Base-by-base conservation (phyloP, 37 sponge, comb jelly and placozoan genomes). In the Agelas oroides region DNA sequence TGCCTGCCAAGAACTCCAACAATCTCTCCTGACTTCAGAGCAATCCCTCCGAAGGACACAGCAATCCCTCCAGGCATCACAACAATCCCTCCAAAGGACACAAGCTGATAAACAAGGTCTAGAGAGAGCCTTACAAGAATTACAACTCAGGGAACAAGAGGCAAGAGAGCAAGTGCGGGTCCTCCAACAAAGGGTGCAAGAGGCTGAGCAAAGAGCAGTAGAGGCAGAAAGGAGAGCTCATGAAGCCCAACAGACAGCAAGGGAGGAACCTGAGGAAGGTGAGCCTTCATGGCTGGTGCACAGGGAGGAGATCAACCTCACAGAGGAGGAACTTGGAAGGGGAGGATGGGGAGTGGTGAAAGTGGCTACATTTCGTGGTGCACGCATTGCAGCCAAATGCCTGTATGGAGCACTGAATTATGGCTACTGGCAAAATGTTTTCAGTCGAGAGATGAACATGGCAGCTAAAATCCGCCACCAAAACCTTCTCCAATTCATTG, bases 371-470 rank as follows among this genome's bases (percentile, higher is more conserved):
- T 94, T 88, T 69, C 70, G 87, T 37, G 90, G 90, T 11, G 37
- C 70, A 31, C 31, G 39, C 0, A 88, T 90, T 54, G 94, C 94
- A 32, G 94, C 92, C 23, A 94, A 94, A 59, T 34, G 70, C 3
- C 54, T 94, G 20, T 75, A 90, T 59, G 60, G 77, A 25, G 27
- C 71, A 19, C 75, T 94, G 36, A 34, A 74, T 41, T 87, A 82
- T 33, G 41, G 60, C 21, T 65, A 84, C 63, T 70, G 87, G 41
- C 71, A 53, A 30, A 46, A 57, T 18, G 38, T 72, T 19, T 90
- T 90, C 65, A 60, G 55, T 36, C 59, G 91, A 27, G 94, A 91
- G 38, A 91, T 91, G 91, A 72, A 68, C 23, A 91, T 91, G 36
- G 81, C 86, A 19, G 54, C 91, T 28, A 56, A 33, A 65, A 54